phyloP scores from a whole-genome alignment of 2,113 vertebrate species.

The Thunnus maccoyii region DNA sequence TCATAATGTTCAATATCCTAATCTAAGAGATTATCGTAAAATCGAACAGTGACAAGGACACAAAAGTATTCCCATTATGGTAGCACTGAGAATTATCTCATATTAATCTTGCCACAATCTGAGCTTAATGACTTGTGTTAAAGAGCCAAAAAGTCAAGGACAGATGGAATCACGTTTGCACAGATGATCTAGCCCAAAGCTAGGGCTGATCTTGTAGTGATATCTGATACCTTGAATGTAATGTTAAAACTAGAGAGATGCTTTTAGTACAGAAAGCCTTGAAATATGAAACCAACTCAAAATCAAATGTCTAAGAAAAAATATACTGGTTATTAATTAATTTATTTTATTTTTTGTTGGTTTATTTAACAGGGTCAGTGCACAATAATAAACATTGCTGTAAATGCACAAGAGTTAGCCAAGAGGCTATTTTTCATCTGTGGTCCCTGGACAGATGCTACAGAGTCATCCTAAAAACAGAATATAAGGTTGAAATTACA shows the following conservation, averaged over 20 bases:
- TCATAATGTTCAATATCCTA: conserved; percentile 79
- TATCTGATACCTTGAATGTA: conserved; percentile 30
- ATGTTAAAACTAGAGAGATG: conserved; percentile 16
- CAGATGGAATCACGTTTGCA: conserved; percentile 58
- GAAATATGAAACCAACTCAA: conserved; percentile 8
- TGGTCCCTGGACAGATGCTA: too few species aligned
- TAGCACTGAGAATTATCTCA: conserved; percentile 72
- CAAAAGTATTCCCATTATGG: conserved; percentile 75
- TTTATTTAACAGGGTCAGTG: too few species aligned
- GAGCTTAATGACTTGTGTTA: conserved; percentile 76
- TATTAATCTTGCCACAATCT: conserved; percentile 76
- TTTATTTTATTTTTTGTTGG: too few species aligned
- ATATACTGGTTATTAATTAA: background rate
- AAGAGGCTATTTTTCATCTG: too few species aligned
- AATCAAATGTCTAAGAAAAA: background rate
- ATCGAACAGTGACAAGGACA: conserved; percentile 78
- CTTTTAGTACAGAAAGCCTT: conserved; percentile 19
- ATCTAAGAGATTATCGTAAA: conserved; percentile 82
- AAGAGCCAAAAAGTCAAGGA: conserved; percentile 76
- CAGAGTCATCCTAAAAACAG: too few species aligned
- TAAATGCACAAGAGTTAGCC: too few species aligned
- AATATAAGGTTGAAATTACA: too few species aligned
- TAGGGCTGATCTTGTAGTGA: conserved; percentile 26
- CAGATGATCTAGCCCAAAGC: conserved; percentile 46
- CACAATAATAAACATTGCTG: too few species aligned